Base-by-base conservation (phyloP, 2,888 invertebrate species). In the Chorisops tibialis region DNA sequence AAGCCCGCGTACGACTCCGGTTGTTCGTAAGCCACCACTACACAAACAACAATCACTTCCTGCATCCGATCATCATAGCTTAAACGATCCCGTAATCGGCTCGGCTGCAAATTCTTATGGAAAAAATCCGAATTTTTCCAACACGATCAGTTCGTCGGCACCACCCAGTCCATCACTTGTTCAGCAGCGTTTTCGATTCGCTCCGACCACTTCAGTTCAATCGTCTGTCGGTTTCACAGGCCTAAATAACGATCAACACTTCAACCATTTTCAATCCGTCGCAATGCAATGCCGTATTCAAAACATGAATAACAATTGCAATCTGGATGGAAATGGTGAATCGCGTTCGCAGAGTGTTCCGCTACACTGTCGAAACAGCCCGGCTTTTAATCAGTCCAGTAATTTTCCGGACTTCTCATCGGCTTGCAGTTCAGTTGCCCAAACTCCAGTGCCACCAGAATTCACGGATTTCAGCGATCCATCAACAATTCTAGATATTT, bases 261-360 rank as follows among this genome's bases (percentile, higher is more conserved):
- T 59, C 24, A 83, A 82, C 68, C 83, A 85, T 68, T 81, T 86
- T 68, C 83, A 87, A 70, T 82, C 83, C 65, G 83, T 82, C 49
- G 82, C 81, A 67, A 79, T 79, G 66, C 81, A 79, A 68, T 66
- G 68, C 19, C 59, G 65, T 9, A 49, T 21, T 14, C 61, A 61
- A 39, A 62, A 51, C 22, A 24, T 54, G 12, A 61, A 16, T 11
- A 61, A 16, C n/a, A 59, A 58, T 47, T 60, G 63, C 18, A 61
- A 21, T 38, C 11, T 62, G 7, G 48, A 61, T 12, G 59, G 37
- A 5, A 59, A 45, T 35, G 43, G 41, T 16, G 67, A 70, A 67
- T 67, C 65, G 45, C 81, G 92, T 58, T 91, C 91, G 6, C 91
- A 91, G 70, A 91, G 91, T 12, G 92, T 91, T 51, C 92, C 92